Conservation (phyloP, 2,888 invertebrate genomes). For the Xestia xanthographa region DNA sequence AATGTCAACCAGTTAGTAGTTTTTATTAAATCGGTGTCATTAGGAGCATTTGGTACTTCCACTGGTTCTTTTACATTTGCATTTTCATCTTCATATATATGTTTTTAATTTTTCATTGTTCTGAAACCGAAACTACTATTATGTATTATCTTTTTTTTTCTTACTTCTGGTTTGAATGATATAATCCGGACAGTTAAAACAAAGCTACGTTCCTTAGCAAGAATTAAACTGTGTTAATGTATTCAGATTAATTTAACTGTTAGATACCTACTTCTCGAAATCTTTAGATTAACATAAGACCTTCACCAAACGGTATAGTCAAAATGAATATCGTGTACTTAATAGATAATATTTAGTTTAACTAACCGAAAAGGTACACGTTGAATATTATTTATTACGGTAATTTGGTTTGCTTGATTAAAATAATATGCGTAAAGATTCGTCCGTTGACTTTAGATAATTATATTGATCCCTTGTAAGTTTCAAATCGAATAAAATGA, state of each 20-base stretch:
- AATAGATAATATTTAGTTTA: constrained; percentile 16
- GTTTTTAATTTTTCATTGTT: background rate
- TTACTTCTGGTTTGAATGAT: background rate
- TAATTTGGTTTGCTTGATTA: constrained; percentile 23
- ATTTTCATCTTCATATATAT: background rate
- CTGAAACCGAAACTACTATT: background rate
- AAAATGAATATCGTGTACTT: constrained; percentile 25
- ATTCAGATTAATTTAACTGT: constrained; percentile 13
- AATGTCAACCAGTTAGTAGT: background rate
- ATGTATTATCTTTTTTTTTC: background rate
- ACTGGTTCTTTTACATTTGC: background rate
- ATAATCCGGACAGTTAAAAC: constrained; percentile 18
- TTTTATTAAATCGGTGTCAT: background rate
- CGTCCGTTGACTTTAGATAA: background rate
- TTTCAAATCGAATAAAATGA: background rate
- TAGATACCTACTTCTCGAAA: constrained; percentile 25
- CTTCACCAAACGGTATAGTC: constrained; percentile 35
- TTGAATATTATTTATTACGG: constrained; percentile 22
- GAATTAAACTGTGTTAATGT: constrained; percentile 26
- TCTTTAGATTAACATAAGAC: constrained; percentile 44
- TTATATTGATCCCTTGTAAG: background rate
- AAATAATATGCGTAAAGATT: constrained; percentile 26
- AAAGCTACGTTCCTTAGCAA: constrained; percentile 14
- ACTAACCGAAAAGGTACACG: background rate
- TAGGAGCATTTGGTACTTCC: background rate